Base-by-base conservation (phyloP, 2,113 vertebrate species). In the Vidua macroura region DNA sequence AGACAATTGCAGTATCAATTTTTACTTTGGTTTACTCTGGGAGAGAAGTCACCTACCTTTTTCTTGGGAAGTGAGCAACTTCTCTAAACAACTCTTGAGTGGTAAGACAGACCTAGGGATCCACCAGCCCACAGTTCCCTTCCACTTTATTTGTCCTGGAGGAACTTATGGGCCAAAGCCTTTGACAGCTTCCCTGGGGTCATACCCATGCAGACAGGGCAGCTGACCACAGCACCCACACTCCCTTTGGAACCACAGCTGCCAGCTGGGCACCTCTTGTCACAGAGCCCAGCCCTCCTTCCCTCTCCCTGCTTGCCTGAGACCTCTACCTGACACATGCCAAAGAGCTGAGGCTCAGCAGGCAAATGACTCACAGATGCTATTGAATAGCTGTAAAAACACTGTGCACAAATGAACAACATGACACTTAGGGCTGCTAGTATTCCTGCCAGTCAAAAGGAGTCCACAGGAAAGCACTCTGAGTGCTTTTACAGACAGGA, bases 381-480 rank as follows among this genome's bases (percentile, higher is more conserved):
- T 97, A 93, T 97, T 96, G 96, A 97, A 95, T 80, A 67, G 93
- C 91, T 97, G 97, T 96, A 96, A 97, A 97, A 98, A 97, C 96
- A 97, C 87, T 83, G 88, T 83, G 86, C 24, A 27, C 84, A 94
- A 88, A 82, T 66, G 95, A 98, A 98, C 96, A 97, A 97, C 96
- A 95, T 92, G 94, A 96, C 95, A 95, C 93, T 97, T 96, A 97
- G 80, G 81, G 81, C 92, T 90, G 96, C 95, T 96, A 95, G 95
- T 95, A 74, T 90, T 95, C 86, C 97, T 98, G 97, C 97, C 98
- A 98, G 97, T 98, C 98, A 98, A 88, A 81, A 86, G 73, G 66
- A 96, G 95, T 92, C 95, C 97, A 97, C 48, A 92, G 90, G 95
- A 95, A 97, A 97, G 88, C 19, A 7, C 68, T 94, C 86, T 73